Evolutionary conservation across 2,888 invertebrate genomes (phyloP).

Genomic region (Pyrgus malvae): DNA sequence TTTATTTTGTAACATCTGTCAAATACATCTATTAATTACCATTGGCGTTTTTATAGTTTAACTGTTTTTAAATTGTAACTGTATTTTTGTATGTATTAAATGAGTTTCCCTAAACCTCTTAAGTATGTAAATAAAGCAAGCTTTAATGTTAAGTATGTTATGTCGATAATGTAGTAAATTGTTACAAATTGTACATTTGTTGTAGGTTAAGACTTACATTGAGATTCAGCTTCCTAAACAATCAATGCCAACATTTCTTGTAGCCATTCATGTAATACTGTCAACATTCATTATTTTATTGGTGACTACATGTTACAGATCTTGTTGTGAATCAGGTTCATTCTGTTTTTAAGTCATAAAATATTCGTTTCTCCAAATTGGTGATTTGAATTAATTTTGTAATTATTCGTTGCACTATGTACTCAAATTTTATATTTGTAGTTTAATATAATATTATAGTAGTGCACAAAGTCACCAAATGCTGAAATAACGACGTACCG

Average conservation of each 20-base stretch:
- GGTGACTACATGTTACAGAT: no score
- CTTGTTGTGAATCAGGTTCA: conserved; percentile 29
- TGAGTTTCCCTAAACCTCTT: conserved; percentile 37
- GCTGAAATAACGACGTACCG: not conserved
- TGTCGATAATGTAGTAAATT: conserved; percentile 61
- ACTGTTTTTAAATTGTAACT: conserved; percentile 39
- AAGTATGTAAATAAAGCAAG: conserved; percentile 56
- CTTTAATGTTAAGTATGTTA: conserved; percentile 73
- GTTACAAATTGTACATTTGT: conserved; percentile 72
- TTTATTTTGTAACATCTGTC: conserved; percentile 46
- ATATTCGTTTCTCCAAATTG: not conserved
- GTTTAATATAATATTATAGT: conserved; percentile 56
- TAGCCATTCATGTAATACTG: conserved; percentile 1
- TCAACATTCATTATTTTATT: not conserved
- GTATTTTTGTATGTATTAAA: conserved; percentile 44
- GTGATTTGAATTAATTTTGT: conserved; percentile 34
- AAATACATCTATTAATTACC: no score
- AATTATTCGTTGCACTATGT: conserved; percentile 55
- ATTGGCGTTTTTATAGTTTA: conserved; percentile 59
- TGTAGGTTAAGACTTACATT: conserved; percentile 56
- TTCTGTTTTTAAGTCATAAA: conserved; percentile 31
- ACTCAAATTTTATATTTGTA: conserved; percentile 60
- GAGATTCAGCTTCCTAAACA: conserved; percentile 59
- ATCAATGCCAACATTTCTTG: conserved; percentile 47
- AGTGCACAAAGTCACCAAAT: conserved; percentile 63